phyloP scores from a whole-genome alignment of 2,888 invertebrate genomes.

The Chymomyza procnemis region DNA sequence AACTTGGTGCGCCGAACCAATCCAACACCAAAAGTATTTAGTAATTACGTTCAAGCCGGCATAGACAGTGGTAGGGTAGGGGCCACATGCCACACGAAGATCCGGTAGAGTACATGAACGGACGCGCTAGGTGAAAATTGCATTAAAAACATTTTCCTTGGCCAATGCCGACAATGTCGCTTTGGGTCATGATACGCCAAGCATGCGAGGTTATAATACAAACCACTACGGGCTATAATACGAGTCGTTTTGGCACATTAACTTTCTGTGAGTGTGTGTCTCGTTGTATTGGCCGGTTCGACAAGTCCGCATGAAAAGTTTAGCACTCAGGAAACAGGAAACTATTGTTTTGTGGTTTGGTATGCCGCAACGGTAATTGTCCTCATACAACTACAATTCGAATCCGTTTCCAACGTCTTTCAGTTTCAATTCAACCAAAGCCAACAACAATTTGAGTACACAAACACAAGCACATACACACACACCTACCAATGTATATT shows the following conservation, averaged over 20 bases:
- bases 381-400: not conserved
- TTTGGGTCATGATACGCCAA: conserved; percentile 33
- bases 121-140: conserved; percentile 58
- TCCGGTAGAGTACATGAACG: not conserved
- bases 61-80: not conserved
- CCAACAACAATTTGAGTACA: not conserved
- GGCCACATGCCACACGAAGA: not conserved
- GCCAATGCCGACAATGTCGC: conserved; percentile 3
- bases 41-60: conserved; percentile 62
- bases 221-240: conserved; percentile 30
- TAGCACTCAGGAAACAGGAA: conserved; percentile 39
- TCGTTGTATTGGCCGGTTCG: not conserved
- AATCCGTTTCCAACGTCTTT: not conserved
- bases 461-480: not conserved
- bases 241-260: conserved; percentile 30
- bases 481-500: not conserved
- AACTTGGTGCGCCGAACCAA: conserved; percentile 33
- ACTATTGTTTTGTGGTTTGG: conserved; percentile 19
- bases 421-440: not conserved
- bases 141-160: conserved; percentile 50
- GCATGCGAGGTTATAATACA: conserved; percentile 52
- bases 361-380: conserved; percentile 8
- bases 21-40: conserved; percentile 63
- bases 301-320: conserved; percentile 31
- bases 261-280: conserved; percentile 7